A percentile compares a stretch with the other conserved stretches of the same genome.
phyloP scores from a whole-genome alignment of 2,113 vertebrate species.

The Cavia aperea region DNA sequence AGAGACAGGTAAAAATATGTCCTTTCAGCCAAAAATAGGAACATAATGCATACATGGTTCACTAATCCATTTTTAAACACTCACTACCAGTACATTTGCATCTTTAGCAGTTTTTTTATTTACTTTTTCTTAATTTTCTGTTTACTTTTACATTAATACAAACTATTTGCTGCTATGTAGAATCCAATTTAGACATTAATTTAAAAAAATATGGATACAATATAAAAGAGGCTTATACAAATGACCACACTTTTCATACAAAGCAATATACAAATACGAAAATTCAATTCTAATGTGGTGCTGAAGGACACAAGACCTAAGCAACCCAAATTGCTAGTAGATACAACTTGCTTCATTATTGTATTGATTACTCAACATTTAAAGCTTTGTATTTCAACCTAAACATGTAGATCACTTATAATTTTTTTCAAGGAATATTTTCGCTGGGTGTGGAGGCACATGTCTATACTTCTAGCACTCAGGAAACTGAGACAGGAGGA shows the following conservation, averaged over 20 bases:
- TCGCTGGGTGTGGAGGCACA: background rate
- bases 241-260: background rate
- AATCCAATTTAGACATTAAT: background rate
- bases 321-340: slow-evolving; percentile 9
- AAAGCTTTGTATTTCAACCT: slow-evolving; percentile 29
- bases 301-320: background rate
- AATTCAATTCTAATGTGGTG: slow-evolving; percentile 15
- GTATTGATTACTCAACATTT: slow-evolving; percentile 26
- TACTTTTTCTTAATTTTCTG: slow-evolving; percentile 20
- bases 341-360: slow-evolving; percentile 21
- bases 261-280: background rate
- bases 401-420: slow-evolving; percentile 28
- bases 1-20: background rate
- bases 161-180: background rate
- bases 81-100: background rate
- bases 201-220: background rate
- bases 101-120: background rate
- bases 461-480: background rate
- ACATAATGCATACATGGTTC: background rate
- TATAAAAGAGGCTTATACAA: background rate
- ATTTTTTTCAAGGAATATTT: slow-evolving; percentile 27
- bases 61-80: background rate
- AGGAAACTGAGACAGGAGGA: background rate
- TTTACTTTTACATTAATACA: slow-evolving; percentile 37
- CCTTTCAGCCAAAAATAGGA: slow-evolving; percentile 6